Evolutionary conservation across 2,797 vertebrate species (phyloP), one percentile per base, ranked within the genome.

Genomic region (Austrolebias charrua): DNA sequence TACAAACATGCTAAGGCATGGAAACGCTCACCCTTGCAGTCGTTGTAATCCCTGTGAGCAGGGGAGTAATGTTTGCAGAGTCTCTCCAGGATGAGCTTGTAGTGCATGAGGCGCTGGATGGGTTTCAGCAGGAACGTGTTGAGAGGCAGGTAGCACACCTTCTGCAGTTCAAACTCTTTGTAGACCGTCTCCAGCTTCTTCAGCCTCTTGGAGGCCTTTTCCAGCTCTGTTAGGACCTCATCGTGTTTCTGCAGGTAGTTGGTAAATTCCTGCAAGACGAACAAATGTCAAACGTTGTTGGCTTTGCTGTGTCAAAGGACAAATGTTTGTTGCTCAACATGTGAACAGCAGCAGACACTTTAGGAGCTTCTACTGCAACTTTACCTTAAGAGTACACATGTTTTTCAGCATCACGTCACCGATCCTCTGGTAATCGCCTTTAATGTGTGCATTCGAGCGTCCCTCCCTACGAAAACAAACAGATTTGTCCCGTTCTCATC

Each of bases 141-240:
- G 75, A 99, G 95, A 0, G 98, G 98, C 82, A 99, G 83, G 87
- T 98, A 98, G 92, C 98, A 99, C 59, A 99, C 95, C 64, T 96
- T 97, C 93, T 98, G 96, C 67, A 96, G 93, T 80, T 99, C 98
- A 60, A 98, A 99, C 80, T 97, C 96, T 69, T 93, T 95, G 87
- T 94, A 97, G 51, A 95, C 94, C 0, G 82, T 89, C 86, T 97
- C 95, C 78, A 98, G 90, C 86, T 94, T 97, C 88, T 93, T 94
- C 29, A 92, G 87, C 60, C 89, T 87, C 69, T 93, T 94, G 6
- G 93, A 93, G 44, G 94, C 94, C 76, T 94, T 95, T 86, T 98
- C 96, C 90, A 98, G 90, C 76, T 97, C 96, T 0, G 93, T 93
- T 71, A 98, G 79, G 53, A 96, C 93, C 82, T 98, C 94, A 0